These are phyloP conservation scores for Nudaria mundana DNA, from an alignment of 2,888 invertebrate genomes.

Conservation along the genomic window DNA sequence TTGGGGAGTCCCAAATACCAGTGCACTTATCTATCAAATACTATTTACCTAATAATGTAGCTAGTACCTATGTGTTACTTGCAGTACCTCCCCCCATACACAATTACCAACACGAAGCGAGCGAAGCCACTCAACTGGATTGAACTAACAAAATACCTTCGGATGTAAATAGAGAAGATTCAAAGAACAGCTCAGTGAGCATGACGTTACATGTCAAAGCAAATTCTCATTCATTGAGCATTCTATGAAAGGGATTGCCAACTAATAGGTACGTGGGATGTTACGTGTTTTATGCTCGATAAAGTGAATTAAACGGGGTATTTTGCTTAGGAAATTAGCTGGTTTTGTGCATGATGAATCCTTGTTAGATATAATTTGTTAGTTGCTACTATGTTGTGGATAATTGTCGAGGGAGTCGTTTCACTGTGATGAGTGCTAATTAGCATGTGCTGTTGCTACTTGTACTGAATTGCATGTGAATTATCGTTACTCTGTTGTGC, in stretches of 20 bases:
- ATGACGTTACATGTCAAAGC: constrained; percentile 34
- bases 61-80: too few relatives aligned
- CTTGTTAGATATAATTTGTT: too few relatives aligned
- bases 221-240: constrained; percentile 38
- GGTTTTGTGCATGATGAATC: constrained; percentile 15
- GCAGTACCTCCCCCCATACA: too few relatives aligned
- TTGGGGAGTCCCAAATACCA: too few relatives aligned
- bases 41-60: too few relatives aligned
- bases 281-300: constrained; percentile 28
- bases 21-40: not conserved
- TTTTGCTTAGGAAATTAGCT: constrained; percentile 22
- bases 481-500: too few relatives aligned
- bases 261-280: constrained; percentile 21
- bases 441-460: not conserved
- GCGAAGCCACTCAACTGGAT: too few relatives aligned
- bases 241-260: constrained; percentile 28
- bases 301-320: constrained; percentile 24
- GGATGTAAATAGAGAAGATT: constrained; percentile 40
- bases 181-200: constrained; percentile 38
- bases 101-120: too few relatives aligned
- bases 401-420: constrained; percentile 1
- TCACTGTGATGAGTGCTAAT: constrained; percentile 1
- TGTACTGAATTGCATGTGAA: too few relatives aligned
- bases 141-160: constrained; percentile 4
- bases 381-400: constrained; percentile 4